Evolutionary conservation across 2,113 vertebrate genomes (phyloP), one percentile per base, ranked within the genome.

Genomic region (Atractosteus spatula): DNA sequence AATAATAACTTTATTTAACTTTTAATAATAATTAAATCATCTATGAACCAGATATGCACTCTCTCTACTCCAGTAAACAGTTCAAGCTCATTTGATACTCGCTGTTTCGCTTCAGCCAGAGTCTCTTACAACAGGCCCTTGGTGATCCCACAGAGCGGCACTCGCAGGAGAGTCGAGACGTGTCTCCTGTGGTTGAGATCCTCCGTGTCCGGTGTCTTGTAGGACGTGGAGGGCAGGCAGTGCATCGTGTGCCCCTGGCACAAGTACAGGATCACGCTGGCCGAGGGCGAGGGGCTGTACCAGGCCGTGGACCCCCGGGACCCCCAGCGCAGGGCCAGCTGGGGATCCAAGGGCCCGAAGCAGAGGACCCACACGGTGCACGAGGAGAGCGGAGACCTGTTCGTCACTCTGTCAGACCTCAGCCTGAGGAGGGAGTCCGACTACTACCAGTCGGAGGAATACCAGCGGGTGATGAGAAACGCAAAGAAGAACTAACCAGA

Each of bases 211-310:
- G 56, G 13, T n/a, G 13, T n/a, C 43, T 62, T 47, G 3, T 81
- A 98, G 96, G 95, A 98, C 76, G 86, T 96, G 3, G 73, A 88
- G 74, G 91, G 93, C 80, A 93, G 90, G 77, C 69, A 92, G 0
- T 99, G 97, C 77, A 92, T 99, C 81, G 82, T 96, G 84, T 98
- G 96, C 77, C 96, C 96, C 8, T 96, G 94, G 81, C 96, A 99
- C 89, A 96, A 96, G 76, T 98, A 90, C 81, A 95, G 91, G 91
- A 96, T 99, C 79, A 87, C 89, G 71, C 78, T 99, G 78, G 86
- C 90, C 65, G 83, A 92, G 61, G 97, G 96, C 71, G 96, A 97
- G 87, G 90, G 96, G 59, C 71, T 97, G 2, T 96, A 95, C 83
- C 89, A 94, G 84, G 92, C 79, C 82, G 71, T 74, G 47, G 82